Percentiles rank a stretch among this genome's conserved stretches.
Conservation (phyloP, 2,888 invertebrate species). For the Drosophila falleni region DNA sequence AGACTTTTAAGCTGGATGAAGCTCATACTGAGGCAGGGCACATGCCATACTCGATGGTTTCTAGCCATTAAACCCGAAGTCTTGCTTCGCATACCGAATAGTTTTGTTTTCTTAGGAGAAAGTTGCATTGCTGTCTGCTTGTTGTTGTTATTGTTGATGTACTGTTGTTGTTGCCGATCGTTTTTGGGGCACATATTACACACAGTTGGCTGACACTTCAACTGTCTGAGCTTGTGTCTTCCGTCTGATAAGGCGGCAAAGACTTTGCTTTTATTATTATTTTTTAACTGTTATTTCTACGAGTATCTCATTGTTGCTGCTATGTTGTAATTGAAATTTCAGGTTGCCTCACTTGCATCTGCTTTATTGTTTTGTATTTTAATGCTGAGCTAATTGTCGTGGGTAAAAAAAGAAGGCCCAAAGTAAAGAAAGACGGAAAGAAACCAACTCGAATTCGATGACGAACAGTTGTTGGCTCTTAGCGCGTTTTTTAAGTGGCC, state of each 20-base stretch:
- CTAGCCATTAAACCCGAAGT: conserved; percentile 36
- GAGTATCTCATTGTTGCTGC: conserved; percentile 34
- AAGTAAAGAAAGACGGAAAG: conserved; percentile 11
- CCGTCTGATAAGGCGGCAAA: conserved; percentile 65
- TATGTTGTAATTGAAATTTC: conserved; percentile 73
- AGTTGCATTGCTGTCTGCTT: conserved; percentile 56
- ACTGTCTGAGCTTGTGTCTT: conserved; percentile 55
- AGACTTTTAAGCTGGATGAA: background rate
- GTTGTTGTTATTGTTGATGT: conserved; percentile 33
- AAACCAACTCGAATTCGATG: conserved; percentile 31
- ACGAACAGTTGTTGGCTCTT: conserved; percentile 41
- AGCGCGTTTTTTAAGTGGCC: conserved; percentile 37
- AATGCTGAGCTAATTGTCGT: conserved; percentile 64
- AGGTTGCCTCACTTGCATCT: conserved; percentile 65
- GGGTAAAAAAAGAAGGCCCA: conserved; percentile 41
- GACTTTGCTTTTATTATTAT: conserved; percentile 35
- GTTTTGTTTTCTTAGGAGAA: conserved; percentile 62
- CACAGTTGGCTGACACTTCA: conserved; percentile 41
- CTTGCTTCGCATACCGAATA: conserved; percentile 65
- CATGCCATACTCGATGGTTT: conserved; percentile 43
- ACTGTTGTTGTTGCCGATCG: conserved; percentile 16
- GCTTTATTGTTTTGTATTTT: conserved; percentile 25
- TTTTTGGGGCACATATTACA: conserved; percentile 59
- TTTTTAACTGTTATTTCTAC: conserved; percentile 15
- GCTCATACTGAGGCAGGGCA: conserved; percentile 28